Base-by-base conservation (phyloP, 2,888 invertebrate species). In the Drosophila anceps region DNA sequence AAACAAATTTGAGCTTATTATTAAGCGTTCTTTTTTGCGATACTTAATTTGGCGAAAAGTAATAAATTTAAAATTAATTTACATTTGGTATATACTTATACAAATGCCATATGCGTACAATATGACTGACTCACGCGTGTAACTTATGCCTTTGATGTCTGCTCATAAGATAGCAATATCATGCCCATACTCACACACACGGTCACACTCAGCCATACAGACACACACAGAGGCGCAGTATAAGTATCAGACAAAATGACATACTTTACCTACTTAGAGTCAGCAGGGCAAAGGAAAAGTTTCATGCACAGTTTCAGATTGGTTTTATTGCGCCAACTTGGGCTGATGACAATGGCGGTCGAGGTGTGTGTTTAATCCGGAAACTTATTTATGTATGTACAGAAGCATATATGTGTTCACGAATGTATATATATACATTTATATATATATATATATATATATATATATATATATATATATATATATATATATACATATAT, bases 321-420 rank as follows among this genome's bases (percentile, higher is more conserved):
- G 80, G 79, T 74, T 79, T 84, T 89, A 87, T 89, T 84, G 81
- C 73, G 85, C 68, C 76, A 74, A 87, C 85, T 84, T 79, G 85
- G 81, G 55, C 68, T 60, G 68, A 74, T 76, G 81, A 85, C 88
- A 72, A 73, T 68, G 58, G 53, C 54, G 62, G 60, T 53, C 76
- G 76, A 72, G 84, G 82, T 74, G 85, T 79, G 81, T 69, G 81
- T 69, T 84, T 86, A 90, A 90, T 86, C 85, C 90, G 84, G 76
- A 86, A 84, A 90, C 87, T 86, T 86, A 90, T 90, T 85, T 90
- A 90, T 85, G 79, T 84, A 89, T 83, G 90, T 71, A 35, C 69
- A 64, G 62, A 74, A 59, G 68, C 44, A 54, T 54, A 31, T 73
- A 37, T 60, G 12, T 53, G 31, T 29, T 24, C 41, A 8, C 15